Evolutionary conservation across 2,797 vertebrate genomes (phyloP).

Genomic region (Lutjanus argentimaculatus): DNA sequence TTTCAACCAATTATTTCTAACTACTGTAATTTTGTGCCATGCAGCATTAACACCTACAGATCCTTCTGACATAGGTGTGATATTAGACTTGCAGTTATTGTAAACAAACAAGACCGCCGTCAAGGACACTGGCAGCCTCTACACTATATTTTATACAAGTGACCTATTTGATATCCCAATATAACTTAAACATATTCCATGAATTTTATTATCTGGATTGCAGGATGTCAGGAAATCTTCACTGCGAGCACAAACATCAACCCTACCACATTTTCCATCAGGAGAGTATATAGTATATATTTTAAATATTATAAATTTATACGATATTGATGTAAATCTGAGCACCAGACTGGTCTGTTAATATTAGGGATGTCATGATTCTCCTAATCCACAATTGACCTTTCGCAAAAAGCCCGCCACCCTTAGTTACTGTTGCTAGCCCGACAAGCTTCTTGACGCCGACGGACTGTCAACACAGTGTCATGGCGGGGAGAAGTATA

Average conservation of each 20-base stretch:
- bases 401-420: too few species aligned
- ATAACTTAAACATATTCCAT: neutral
- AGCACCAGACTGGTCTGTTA: constrained; percentile 25
- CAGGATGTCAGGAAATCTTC: neutral
- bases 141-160: neutral
- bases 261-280: neutral
- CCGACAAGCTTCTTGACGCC: too few species aligned
- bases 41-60: neutral
- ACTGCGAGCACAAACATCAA: constrained; percentile 9
- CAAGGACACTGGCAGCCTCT: neutral
- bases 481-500: too few species aligned
- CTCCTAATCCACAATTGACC: too few species aligned
- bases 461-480: too few species aligned
- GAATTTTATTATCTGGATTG: neutral
- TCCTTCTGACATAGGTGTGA: constrained; percentile 17
- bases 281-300: neutral
- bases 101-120: constrained; percentile 11
- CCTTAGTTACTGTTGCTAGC: too few species aligned
- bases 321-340: constrained; percentile 41
- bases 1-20: neutral
- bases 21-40: neutral
- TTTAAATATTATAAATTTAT: neutral
- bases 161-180: neutral
- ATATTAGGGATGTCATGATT: neutral
- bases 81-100: constrained; percentile 5